Base-by-base conservation (phyloP, 2,113 vertebrate genomes). In the Myiozetetes cayanensis region DNA sequence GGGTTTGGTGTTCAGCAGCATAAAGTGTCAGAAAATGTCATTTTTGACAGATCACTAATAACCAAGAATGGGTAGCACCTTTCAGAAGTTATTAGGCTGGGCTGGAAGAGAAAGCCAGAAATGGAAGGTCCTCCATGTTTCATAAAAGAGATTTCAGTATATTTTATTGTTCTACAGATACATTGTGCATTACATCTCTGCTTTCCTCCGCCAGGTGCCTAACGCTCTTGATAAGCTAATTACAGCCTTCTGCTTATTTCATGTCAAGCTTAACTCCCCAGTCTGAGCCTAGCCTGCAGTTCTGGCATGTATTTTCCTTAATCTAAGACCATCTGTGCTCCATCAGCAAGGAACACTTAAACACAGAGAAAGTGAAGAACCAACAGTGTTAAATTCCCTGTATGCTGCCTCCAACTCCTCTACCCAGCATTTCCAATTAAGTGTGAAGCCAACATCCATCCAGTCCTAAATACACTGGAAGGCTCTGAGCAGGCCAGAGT, bases 251-350 rank as follows among this genome's bases (percentile, higher is more conserved):
- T 94, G 65, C 92, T 95, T 93, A 78, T 90, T 96, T 93, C 66
- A 86, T 84, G 87, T 95, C 83, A 96, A 96, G 83, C 90, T 86
- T 92, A 97, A 91, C 91, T 96, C 87, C 65, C 87, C 90, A 90
- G 65, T 68, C 83, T 94, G 79, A 96, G 86, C 80, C 76, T 68
- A 96, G 92, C 61, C 86, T 85, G 88, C 73, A 92, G 80, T 89
- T 94, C 93, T 94, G 85, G 88, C 92, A 86, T 61, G 70, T 79
- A 93, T 93, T 89, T 85, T 84, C 80, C 86, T 90, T 90, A 90
- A 95, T 95, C 83, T 85, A 65, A 92, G 93, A 65, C 94, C 96
- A 96, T 96, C 93, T 96, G 96, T 90, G 80, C 83, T 53, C 76
- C 77, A 90, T 85, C 88, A 93, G 62, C 63, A 90, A 92, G 71